Conservation (phyloP, 2,797 vertebrate species). For the Carcharodon carcharias region DNA sequence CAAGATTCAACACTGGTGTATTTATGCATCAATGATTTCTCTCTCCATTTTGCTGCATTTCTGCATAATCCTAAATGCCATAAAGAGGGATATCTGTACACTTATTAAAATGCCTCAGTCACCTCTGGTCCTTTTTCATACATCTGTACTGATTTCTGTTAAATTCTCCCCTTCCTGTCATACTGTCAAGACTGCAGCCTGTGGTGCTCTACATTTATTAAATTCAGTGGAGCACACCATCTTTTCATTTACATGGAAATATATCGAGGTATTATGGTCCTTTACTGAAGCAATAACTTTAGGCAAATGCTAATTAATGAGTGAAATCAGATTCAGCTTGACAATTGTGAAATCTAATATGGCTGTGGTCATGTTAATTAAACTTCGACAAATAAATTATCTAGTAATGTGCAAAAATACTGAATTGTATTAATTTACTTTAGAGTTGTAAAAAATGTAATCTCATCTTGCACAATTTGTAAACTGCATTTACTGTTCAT, state of each 20-base stretch:
- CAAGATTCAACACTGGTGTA: not conserved
- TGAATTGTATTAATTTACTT: not conserved
- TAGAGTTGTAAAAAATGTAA: constrained; percentile 6
- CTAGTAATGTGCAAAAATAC: not conserved
- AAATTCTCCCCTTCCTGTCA: not conserved
- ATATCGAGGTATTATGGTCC: not conserved
- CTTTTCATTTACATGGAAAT: not conserved
- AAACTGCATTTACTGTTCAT: constrained; percentile 4
- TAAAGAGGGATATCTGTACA: not conserved
- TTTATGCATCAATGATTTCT: not conserved
- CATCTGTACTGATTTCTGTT: not conserved
- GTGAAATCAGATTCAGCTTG: not conserved
- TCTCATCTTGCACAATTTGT: not conserved
- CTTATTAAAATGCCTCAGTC: not conserved
- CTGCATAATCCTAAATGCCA: not conserved
- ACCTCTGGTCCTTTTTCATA: not conserved
- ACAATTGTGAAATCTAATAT: not conserved
- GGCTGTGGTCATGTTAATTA: not conserved
- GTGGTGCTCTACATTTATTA: not conserved
- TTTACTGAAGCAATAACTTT: constrained; percentile 30
- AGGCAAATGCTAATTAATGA: not conserved
- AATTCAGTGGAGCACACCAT: not conserved
- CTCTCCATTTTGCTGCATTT: not conserved
- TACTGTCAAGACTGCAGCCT: not conserved
- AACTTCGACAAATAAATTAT: not conserved